A percentile compares a stretch with the other conserved stretches of the same genome.
phyloP scores from a whole-genome alignment of 2,797 vertebrate genomes.

The Pangasius larnaudii region DNA sequence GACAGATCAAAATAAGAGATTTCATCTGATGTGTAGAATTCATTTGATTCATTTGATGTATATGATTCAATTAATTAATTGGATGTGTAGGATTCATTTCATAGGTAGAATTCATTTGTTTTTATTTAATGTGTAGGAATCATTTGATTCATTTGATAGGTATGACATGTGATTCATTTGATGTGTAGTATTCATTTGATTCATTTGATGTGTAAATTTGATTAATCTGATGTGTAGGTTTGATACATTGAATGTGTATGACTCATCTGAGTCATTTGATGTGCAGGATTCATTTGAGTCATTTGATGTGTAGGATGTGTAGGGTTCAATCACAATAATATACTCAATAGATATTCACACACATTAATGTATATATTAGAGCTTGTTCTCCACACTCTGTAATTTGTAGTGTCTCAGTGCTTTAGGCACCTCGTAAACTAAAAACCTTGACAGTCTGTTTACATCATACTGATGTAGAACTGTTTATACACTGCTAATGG shows the following conservation, averaged over 20 bases:
- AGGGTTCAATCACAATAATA: no score
- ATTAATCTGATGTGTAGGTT: background rate
- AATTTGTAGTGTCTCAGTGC: background rate
- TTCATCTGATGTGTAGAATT: background rate
- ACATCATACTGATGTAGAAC: conserved; percentile 39
- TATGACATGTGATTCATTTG: background rate
- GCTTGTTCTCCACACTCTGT: background rate
- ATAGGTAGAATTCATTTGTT: no score
- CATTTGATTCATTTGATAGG: background rate
- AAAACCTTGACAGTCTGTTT: background rate
- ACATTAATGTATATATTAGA: background rate
- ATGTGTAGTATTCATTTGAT: background rate
- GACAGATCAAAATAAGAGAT: background rate
- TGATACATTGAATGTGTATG: background rate
- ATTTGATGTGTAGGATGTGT: background rate
- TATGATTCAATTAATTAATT: background rate
- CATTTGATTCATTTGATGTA: background rate
- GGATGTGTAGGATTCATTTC: background rate
- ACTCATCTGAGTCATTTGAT: background rate
- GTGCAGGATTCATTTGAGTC: background rate
- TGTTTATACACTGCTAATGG: conserved; percentile 13
- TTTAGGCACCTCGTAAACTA: conserved; percentile 7
- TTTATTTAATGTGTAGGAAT: background rate
- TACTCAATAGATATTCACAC: no score
- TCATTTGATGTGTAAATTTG: background rate